phyloP scores from a whole-genome alignment of 2,888 invertebrate genomes.

The Zeuzera pyrina region DNA sequence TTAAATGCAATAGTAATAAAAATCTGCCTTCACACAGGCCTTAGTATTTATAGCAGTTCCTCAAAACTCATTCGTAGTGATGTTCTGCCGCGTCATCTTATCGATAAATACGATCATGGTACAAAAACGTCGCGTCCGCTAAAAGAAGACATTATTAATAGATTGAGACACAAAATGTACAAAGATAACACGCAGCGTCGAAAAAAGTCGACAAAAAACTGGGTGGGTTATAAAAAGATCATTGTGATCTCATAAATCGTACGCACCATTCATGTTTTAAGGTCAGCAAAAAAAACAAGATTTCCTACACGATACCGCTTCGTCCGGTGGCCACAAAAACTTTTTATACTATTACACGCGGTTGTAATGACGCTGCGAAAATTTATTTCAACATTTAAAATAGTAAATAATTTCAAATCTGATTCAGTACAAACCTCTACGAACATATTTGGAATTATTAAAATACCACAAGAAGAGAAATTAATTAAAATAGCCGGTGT shows the following conservation, averaged over 20 bases:
- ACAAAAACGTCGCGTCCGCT: constrained; percentile 48
- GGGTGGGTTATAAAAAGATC: constrained; percentile 60
- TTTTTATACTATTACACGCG: constrained; percentile 28
- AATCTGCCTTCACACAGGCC: neutral
- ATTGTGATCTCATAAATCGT: constrained; percentile 69
- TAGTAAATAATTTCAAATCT: too few species aligned
- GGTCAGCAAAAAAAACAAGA: constrained; percentile 52
- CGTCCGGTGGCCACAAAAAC: constrained; percentile 55
- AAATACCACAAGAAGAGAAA: constrained; percentile 28
- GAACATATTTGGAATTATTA: constrained; percentile 23
- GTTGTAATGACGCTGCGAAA: constrained; percentile 21
- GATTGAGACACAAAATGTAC: constrained; percentile 68
- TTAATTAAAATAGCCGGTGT: constrained; percentile 41
- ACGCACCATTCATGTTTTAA: constrained; percentile 66
- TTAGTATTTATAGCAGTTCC: neutral
- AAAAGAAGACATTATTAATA: constrained; percentile 67
- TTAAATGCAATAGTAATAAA: neutral
- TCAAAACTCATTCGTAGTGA: constrained; percentile 20
- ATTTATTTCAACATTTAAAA: too few species aligned
- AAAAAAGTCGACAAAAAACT: constrained; percentile 38
- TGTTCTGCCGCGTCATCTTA: constrained; percentile 34
- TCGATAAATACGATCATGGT: constrained; percentile 42
- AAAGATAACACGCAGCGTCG: constrained; percentile 44
- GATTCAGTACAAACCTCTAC: too few species aligned
- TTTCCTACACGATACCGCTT: constrained; percentile 62